Percentiles rank a stretch among this genome's conserved stretches.
Conservation (phyloP, 2,113 vertebrate genomes). For the Pimephales promelas region DNA sequence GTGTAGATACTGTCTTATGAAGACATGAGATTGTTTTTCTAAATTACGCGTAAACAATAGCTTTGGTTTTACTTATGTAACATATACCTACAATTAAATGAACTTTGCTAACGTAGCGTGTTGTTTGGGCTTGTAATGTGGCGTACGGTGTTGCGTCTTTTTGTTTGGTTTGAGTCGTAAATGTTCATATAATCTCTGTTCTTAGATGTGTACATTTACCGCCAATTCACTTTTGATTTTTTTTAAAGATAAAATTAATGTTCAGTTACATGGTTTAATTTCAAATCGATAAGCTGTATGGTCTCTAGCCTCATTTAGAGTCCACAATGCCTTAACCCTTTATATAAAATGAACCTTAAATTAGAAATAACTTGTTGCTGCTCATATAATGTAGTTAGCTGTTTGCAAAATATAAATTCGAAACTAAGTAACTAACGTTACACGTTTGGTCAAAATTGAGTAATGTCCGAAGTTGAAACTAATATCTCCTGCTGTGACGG, state of each 20-base stretch:
- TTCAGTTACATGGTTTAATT: neutral
- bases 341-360: neutral
- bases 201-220: neutral
- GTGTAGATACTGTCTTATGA: neutral
- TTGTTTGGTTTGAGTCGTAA: neutral
- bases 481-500: too few relatives aligned
- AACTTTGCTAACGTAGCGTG: constrained; percentile 6
- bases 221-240: neutral
- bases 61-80: neutral
- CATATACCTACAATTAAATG: neutral
- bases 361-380: neutral
- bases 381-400: neutral
- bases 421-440: too few relatives aligned
- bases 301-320: neutral
- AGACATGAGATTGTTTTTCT: neutral
- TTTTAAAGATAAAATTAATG: neutral
- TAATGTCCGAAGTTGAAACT: too few relatives aligned
- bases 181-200: neutral
- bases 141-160: neutral
- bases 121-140: neutral
- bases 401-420: too few relatives aligned
- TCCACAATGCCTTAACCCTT: neutral
- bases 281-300: neutral
- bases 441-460: too few relatives aligned
- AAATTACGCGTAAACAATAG: neutral